Evolutionary conservation across 1,140 invertebrate species (phyloP).

Genomic region (Ooceraea biroi): DNA sequence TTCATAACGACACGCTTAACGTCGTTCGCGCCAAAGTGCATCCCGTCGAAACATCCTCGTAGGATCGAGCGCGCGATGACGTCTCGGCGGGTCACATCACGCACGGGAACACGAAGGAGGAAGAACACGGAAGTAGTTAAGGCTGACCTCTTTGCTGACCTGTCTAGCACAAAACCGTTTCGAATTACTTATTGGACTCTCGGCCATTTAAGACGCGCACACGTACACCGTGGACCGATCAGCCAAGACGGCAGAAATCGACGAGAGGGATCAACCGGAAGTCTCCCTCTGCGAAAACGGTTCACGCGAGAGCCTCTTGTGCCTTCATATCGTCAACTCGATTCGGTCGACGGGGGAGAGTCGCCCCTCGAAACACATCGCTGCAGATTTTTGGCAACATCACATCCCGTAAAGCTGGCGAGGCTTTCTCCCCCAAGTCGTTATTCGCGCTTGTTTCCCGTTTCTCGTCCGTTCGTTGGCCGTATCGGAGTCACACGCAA

Average conservation of each 20-base stretch:
- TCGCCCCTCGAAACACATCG: conserved; percentile 7
- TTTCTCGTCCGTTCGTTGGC: neutral
- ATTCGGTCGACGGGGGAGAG: conserved; percentile 6
- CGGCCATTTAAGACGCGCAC: conserved; percentile 72
- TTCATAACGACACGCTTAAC: neutral
- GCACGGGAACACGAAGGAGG: neutral
- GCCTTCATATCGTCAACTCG: conserved; percentile 36
- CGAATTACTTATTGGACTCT: conserved; percentile 68
- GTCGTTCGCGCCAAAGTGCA: conserved; percentile 1
- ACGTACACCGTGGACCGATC: neutral
- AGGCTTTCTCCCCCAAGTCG: neutral
- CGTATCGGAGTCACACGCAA: neutral
- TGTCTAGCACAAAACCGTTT: conserved; percentile 72
- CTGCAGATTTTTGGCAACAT: conserved; percentile 9
- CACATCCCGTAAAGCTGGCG: neutral
- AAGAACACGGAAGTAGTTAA: neutral
- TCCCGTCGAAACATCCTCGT: conserved; percentile 3
- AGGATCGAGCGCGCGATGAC: neutral
- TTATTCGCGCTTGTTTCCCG: neutral
- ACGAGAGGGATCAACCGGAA: neutral
- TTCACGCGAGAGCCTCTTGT: neutral
- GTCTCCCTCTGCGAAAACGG: too few relatives aligned
- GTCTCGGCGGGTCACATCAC: neutral
- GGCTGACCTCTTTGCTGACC: conserved; percentile 56
- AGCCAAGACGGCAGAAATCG: conserved; percentile 12